These are phyloP conservation scores for Syrista parreyssii DNA, from an alignment of 2,888 invertebrate genomes.

Conservation along the genomic window DNA sequence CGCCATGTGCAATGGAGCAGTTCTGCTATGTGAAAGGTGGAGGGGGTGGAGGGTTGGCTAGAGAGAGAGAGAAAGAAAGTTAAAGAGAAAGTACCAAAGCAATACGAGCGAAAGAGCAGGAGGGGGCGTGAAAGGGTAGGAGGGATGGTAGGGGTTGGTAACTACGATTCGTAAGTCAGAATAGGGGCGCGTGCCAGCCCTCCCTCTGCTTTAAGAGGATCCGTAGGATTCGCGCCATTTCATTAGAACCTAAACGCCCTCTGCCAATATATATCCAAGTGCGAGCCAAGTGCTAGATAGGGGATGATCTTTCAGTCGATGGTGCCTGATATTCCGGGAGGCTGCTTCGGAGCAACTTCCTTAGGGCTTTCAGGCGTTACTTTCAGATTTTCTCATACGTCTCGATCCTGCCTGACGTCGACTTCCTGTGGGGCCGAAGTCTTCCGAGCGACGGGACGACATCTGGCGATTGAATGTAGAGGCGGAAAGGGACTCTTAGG, in stretches of 20 bases:
- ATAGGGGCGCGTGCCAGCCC: background rate
- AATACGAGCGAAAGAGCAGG: background rate
- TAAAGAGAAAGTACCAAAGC: background rate
- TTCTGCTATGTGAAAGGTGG: slow-evolving; percentile 12
- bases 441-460: slow-evolving; percentile 20
- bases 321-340: background rate
- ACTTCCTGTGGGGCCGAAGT: background rate
- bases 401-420: background rate
- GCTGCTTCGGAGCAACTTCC: background rate
- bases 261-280: background rate
- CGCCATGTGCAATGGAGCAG: slow-evolving; percentile 15
- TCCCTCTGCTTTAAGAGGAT: background rate
- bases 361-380: background rate
- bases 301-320: background rate
- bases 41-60: no score
- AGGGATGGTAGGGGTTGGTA: background rate
- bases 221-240: background rate
- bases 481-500: slow-evolving; percentile 22
- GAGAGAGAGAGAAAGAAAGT: no score
- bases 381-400: background rate
- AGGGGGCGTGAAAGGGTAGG: background rate
- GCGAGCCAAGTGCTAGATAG: background rate
- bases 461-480: slow-evolving; percentile 49
- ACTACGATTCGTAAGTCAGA: background rate
- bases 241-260: background rate